Percentiles rank a stretch among this genome's conserved stretches.
These are phyloP conservation scores for Catotricha subobsoleta DNA, from an alignment of 2,888 invertebrate species.

Conservation along the genomic window DNA sequence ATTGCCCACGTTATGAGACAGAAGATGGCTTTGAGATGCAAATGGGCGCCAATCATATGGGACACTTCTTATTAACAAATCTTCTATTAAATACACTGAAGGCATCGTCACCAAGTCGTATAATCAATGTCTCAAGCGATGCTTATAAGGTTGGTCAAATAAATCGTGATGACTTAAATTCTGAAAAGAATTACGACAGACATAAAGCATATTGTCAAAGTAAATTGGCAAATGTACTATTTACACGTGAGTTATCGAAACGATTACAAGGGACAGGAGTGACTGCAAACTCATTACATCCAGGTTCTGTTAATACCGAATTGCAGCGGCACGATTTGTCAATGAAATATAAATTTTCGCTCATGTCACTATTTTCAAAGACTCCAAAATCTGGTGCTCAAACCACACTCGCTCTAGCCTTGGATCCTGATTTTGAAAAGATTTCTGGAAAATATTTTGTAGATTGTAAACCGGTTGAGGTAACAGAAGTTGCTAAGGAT, in stretches of 20 bases:
- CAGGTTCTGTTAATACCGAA: conserved; percentile 73
- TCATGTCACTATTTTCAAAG: too few species aligned
- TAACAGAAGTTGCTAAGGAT: conserved; percentile 35
- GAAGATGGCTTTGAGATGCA: conserved; percentile 49
- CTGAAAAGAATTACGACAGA: conserved; percentile 37
- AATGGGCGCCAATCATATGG: conserved; percentile 47
- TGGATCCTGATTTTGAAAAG: conserved; percentile 23
- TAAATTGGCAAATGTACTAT: conserved; percentile 62
- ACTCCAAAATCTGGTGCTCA: conserved; percentile 24
- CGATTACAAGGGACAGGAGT: conserved; percentile 43
- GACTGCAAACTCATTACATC: conserved; percentile 66
- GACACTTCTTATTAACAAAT: conserved; percentile 42
- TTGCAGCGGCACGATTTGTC: too few species aligned
- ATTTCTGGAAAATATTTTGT: conserved; percentile 22
- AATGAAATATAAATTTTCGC: too few species aligned
- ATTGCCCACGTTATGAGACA: conserved; percentile 40
- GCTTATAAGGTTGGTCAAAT: conserved; percentile 33
- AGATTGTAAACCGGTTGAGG: conserved; percentile 14
- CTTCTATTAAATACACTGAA: conserved; percentile 39
- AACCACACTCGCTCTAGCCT: conserved; percentile 24
- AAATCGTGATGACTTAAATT: conserved; percentile 45
- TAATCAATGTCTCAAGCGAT: conserved; percentile 42
- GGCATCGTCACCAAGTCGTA: conserved; percentile 36
- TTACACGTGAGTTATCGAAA: conserved; percentile 47
- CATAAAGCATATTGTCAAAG: conserved; percentile 49